A percentile compares a stretch with the other conserved stretches of the same genome.
Conservation (phyloP, 2,113 vertebrate species). For the Centropus unirufus region DNA sequence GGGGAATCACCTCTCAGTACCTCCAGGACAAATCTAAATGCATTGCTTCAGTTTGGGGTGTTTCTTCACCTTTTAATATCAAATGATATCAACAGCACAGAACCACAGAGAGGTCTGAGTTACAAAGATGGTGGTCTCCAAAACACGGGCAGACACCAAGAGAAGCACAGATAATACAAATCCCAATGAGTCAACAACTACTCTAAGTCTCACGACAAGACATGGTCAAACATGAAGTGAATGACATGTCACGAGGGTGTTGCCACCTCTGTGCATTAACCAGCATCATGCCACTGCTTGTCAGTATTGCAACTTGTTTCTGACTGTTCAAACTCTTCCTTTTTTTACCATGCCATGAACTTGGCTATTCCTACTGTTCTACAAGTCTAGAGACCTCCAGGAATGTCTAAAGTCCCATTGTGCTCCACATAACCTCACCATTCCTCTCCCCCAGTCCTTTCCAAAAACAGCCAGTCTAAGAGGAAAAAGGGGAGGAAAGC, state of each 20-base stretch:
- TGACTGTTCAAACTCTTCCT: background rate
- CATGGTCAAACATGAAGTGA: background rate
- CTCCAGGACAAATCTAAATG: background rate
- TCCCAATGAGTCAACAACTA: accelerated
- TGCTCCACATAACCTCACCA: background rate
- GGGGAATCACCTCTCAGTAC: background rate
- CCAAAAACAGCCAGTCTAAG: background rate
- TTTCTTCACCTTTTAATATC: background rate
- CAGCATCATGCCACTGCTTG: background rate
- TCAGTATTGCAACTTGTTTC: background rate
- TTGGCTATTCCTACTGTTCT: no score
- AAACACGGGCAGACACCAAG: background rate
- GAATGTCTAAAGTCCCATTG: background rate
- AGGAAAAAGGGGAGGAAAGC: background rate
- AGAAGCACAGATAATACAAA: background rate
- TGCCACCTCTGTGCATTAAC: background rate
- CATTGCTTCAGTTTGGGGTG: background rate
- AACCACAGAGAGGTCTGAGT: background rate
- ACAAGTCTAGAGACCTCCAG: background rate
- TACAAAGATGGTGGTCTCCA: background rate
- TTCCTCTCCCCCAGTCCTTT: background rate
- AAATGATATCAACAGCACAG: background rate
- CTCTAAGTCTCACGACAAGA: background rate
- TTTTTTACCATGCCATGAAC: accelerated
- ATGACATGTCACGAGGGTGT: accelerated